Conservation (phyloP, 2,113 vertebrate species). For the Dipodomys merriami region DNA sequence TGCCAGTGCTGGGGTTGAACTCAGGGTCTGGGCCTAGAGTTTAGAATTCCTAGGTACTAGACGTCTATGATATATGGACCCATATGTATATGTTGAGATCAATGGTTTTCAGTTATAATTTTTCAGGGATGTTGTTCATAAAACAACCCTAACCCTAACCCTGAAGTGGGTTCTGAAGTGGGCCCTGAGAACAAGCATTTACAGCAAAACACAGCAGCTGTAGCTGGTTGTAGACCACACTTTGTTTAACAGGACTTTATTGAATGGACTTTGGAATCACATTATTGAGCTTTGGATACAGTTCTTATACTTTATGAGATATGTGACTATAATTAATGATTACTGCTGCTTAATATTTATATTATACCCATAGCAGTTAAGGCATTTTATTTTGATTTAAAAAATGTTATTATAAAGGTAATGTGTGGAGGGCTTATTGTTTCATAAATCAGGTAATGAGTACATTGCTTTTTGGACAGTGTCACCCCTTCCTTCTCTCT, state of each 20-base stretch:
- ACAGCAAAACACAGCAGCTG: background rate
- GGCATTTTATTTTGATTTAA: too few relatives aligned
- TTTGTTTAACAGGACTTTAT: background rate
- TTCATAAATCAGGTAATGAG: too few relatives aligned
- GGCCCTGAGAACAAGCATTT: background rate
- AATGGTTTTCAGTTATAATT: background rate
- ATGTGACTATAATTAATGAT: background rate
- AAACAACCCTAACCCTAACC: background rate
- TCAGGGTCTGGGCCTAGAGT: background rate
- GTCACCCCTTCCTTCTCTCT: too few relatives aligned
- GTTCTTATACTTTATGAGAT: background rate
- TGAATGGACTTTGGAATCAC: background rate
- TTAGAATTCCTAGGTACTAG: background rate
- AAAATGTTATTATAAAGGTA: too few relatives aligned
- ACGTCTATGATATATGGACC: background rate
- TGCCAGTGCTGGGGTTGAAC: background rate
- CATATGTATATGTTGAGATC: background rate
- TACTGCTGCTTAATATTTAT: background rate
- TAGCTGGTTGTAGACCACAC: background rate
- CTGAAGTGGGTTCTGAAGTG: background rate
- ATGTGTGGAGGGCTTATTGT: too few relatives aligned
- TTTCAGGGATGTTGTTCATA: background rate
- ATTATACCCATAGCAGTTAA: background rate
- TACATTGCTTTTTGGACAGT: too few relatives aligned
- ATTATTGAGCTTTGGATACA: background rate